Evolutionary conservation across 2,888 invertebrate species (phyloP), one percentile per base, ranked within the genome.

Genomic region (Drosophila cognata): DNA sequence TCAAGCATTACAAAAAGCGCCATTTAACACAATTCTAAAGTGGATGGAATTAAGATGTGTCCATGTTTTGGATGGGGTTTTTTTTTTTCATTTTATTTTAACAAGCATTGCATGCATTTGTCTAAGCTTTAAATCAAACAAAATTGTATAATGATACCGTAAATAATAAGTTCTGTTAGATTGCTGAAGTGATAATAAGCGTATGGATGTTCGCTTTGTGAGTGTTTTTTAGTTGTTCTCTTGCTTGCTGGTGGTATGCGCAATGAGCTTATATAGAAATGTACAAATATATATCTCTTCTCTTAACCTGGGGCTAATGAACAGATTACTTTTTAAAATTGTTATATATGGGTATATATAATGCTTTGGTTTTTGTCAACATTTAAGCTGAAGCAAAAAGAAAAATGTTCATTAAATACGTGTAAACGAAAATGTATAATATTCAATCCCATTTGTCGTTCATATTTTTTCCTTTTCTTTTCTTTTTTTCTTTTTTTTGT

Each of bases 361-460:
- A 57, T 50, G 18, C 62, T 68, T 65, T 46, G 63, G 46, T 36
- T 78, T 62, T 51, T 38, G 51, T 59, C 81, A 77, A 76, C 81
- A 66, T 59, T 71, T 50, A 78, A 78, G 71, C 78, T 76, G 69
- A 73, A 77, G 80, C 81, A 84, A 88, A 92, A 92, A 92, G 90
- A 88, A 91, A 89, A 91, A 83, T 92, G 92, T 93, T 92, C 93
- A 92, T 92, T 92, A 92, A 92, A 92, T 92, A 93, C 93, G 92
- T 92, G 93, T 93, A 93, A 92, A 93, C 93, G 93, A 93, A 93
- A 93, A 93, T 93, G 93, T 93, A 93, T 93, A 93, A 93, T 93
- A 93, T 93, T 93, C 93, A 93, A 93, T 93, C 93, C 93, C 92
- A 93, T 92, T 88, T 79, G 73, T 80, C 79, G 78, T 81, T 77